Evolutionary conservation across 1,140 invertebrate species (phyloP), one percentile per base, ranked within the genome.

Genomic region (Drosophila subpulchrella): DNA sequence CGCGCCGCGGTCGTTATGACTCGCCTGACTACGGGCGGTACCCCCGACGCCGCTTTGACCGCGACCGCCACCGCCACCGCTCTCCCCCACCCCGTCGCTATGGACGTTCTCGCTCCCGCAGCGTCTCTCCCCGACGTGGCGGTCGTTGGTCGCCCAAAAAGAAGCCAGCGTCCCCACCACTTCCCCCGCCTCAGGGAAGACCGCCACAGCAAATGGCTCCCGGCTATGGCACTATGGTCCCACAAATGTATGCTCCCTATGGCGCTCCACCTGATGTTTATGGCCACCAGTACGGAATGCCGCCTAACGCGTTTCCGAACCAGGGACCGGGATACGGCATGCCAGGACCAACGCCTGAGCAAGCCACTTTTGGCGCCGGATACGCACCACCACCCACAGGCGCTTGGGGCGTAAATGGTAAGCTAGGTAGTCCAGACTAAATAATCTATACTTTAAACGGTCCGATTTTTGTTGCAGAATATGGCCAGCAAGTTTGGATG

Each of bases 111-210:
- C 72, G 72, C 2, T 85, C 91, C 0, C 90, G 90, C 36, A 90
- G 78, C 39, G 56, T 65, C 30, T 78, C 82, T 1, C 82, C 78
- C 1, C 67, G 75, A 4, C 67, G 75, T 6, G 71, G 75, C 17
- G 67, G 75, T 7, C 84, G 90, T 8, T 92, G 91, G 91, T 91
- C 86, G 0, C 89, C 91, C 11, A 91, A 89, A 20, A 92, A 90
- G 42, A 91, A 90, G 39, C 91, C 91, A 8, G 62, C 71, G 20
- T 88, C 91, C 17, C 91, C 91, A 1, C 78, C 90, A 1, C 39
- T 75, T 41, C 83, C 76, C 3, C 70, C 81, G 8, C 50, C 59
- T 6, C 61, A 51, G 32, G 48, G 47, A 12, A 61, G 61, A 20
- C 34, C 50, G 8, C 46, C 60, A 8, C 42, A 66, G 3, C 90